These are phyloP conservation scores for Drosophila elegans DNA, from an alignment of 1,140 invertebrate species.

Conservation along the genomic window DNA sequence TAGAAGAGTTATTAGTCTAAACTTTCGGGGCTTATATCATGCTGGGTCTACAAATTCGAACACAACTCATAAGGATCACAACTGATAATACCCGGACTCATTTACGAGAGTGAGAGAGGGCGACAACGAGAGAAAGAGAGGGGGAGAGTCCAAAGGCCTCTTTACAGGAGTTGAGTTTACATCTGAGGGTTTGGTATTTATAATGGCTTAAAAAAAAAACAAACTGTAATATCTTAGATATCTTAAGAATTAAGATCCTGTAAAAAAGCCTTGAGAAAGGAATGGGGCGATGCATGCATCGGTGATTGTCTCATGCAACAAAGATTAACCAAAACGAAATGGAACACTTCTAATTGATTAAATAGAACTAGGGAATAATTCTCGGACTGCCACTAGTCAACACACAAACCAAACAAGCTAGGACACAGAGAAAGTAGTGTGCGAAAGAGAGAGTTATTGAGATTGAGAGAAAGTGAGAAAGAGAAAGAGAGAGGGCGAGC, in stretches of 20 bases:
- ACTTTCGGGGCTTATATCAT: constrained; percentile 10
- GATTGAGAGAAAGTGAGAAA: constrained; percentile 6
- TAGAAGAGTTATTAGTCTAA: not conserved
- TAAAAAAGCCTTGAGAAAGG: constrained; percentile 10
- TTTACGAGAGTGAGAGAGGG: constrained; percentile 6
- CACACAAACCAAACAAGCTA: constrained; percentile 46
- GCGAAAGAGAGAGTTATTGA: constrained; percentile 7
- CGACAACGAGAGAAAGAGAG: constrained; percentile 15
- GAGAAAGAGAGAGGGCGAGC: constrained; percentile 18
- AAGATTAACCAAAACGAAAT: constrained; percentile 9
- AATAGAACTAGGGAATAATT: not conserved
- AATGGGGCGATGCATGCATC: constrained; percentile 14
- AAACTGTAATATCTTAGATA: not conserved
- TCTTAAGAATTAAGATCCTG: not conserved
- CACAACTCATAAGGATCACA: constrained; percentile 18
- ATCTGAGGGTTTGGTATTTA: not conserved
- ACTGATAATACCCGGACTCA: constrained; percentile 4
- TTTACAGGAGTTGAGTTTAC: not conserved
- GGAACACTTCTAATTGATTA: not conserved
- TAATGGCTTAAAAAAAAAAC: not conserved
- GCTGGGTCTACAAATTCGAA: constrained; percentile 10
- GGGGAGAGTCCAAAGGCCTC: constrained; percentile 1
- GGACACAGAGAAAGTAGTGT: constrained; percentile 35
- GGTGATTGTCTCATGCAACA: constrained; percentile 28
- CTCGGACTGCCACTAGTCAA: constrained; percentile 13